These are phyloP conservation scores for Enteromius radiatus DNA, from an alignment of 2,797 vertebrate species.

Conservation along the genomic window DNA sequence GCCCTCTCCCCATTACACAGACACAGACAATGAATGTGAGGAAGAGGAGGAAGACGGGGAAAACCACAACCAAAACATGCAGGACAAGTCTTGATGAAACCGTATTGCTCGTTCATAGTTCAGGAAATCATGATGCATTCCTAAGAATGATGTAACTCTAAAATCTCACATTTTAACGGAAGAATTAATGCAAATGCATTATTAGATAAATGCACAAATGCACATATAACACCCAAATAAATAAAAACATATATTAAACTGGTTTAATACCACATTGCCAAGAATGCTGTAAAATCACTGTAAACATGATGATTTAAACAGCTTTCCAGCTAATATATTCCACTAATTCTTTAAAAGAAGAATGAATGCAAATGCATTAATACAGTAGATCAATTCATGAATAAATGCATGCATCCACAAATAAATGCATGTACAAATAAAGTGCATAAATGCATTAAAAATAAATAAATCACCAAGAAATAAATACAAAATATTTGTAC, in stretches of 20 bases:
- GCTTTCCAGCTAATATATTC: neutral
- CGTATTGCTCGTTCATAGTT: neutral
- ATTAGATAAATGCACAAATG: neutral
- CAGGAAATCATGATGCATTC: neutral
- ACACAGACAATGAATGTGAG: neutral
- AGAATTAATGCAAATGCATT: neutral
- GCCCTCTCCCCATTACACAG: neutral
- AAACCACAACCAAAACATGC: neutral
- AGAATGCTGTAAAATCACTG: neutral
- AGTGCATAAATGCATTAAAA: neutral
- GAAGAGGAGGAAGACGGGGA: slow-evolving; percentile 23
- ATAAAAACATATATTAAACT: neutral
- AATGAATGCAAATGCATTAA: neutral
- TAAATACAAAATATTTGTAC: no score
- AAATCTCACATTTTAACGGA: neutral
- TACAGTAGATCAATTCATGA: neutral
- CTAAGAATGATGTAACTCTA: neutral
- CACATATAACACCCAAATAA: neutral
- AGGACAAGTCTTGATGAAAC: neutral
- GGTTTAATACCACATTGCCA: neutral
- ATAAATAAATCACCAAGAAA: no score
- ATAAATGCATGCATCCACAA: neutral
- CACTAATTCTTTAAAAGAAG: neutral
- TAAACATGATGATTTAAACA: neutral
- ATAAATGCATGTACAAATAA: neutral